A percentile compares a stretch with the other conserved stretches of the same genome.
Conservation (phyloP, 2,888 invertebrate species). For the Drosophila anomelani region DNA sequence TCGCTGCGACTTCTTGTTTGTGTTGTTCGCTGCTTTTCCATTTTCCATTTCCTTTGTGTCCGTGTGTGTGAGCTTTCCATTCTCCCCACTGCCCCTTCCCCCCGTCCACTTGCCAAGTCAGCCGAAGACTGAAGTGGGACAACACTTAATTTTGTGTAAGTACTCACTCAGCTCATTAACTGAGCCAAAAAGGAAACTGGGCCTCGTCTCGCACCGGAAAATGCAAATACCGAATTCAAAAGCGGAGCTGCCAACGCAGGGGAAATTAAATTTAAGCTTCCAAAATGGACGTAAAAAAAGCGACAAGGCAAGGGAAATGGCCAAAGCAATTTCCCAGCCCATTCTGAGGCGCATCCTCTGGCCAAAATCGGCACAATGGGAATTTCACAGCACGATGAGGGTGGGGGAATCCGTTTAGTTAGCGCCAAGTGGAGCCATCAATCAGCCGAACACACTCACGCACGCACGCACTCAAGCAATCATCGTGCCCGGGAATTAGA, state of each 20-base stretch:
- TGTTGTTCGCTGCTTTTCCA: constrained; percentile 72
- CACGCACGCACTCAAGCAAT: constrained; percentile 32
- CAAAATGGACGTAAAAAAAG: constrained; percentile 22
- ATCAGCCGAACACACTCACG: constrained; percentile 55
- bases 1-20: constrained; percentile 67
- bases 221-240: constrained; percentile 53
- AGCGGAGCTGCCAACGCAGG: constrained; percentile 38
- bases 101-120: constrained; percentile 63
- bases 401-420: constrained; percentile 60
- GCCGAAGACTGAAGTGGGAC: constrained; percentile 76
- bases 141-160: constrained; percentile 81
- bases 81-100: constrained; percentile 3
- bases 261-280: constrained; percentile 52
- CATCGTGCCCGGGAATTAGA: constrained; percentile 25
- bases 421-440: constrained; percentile 69
- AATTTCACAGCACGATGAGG: constrained; percentile 7
- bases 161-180: constrained; percentile 81
- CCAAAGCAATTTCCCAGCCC: constrained; percentile 39
- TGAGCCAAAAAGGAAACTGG: constrained; percentile 55
- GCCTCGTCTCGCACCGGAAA: constrained; percentile 34
- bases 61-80: constrained; percentile 33
- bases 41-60: constrained; percentile 78
- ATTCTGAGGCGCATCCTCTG: constrained; percentile 30
- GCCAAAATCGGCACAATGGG: constrained; percentile 39
- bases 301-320: constrained; percentile 29